Evolutionary conservation across 2,797 vertebrate genomes (phyloP).

Genomic region (Chelidonichthys spinosus): DNA sequence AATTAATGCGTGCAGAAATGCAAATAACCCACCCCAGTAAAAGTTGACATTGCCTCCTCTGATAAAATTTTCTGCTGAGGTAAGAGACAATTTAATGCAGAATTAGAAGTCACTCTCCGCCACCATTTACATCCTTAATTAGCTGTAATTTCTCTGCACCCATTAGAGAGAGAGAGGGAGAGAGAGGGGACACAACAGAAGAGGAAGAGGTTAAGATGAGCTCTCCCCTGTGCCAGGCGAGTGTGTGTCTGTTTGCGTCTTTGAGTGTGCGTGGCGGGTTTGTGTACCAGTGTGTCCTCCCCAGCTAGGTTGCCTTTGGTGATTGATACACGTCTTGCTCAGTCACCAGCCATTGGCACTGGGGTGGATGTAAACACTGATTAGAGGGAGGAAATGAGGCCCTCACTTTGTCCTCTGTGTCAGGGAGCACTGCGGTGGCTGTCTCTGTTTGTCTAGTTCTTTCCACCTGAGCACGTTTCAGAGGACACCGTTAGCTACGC

Average conservation of each 20-base stretch:
- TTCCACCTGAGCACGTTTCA: conserved; percentile 86
- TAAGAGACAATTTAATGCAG: conserved; percentile 92
- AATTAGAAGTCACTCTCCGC: conserved; percentile 88
- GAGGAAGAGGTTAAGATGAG: conserved; percentile 69
- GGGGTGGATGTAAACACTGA: conserved; percentile 85
- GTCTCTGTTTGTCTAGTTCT: conserved; percentile 85
- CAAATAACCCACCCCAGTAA: conserved; percentile 82
- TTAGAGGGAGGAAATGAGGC: conserved; percentile 85
- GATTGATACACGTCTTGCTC: conserved; percentile 83
- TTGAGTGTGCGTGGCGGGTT: conserved; percentile 38
- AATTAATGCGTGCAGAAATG: conserved; percentile 80
- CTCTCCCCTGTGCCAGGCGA: conserved; percentile 33
- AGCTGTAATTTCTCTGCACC: conserved; percentile 90
- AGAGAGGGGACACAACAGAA: conserved; percentile 42
- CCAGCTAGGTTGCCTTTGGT: conserved; percentile 66
- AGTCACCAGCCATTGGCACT: conserved; percentile 76
- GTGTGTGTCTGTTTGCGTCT: conserved; percentile 36
- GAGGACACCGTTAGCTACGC: conserved; percentile 86
- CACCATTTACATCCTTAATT: conserved; percentile 94
- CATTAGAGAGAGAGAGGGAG: conserved; percentile 84
- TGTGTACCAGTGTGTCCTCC: conserved; percentile 57
- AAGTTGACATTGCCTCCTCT: conserved; percentile 91
- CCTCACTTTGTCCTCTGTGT: conserved; percentile 86
- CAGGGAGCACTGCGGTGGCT: conserved; percentile 80
- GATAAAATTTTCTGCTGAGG: conserved; percentile 93